Conservation (phyloP, 2,888 invertebrate species). For the Microchrysa polita region DNA sequence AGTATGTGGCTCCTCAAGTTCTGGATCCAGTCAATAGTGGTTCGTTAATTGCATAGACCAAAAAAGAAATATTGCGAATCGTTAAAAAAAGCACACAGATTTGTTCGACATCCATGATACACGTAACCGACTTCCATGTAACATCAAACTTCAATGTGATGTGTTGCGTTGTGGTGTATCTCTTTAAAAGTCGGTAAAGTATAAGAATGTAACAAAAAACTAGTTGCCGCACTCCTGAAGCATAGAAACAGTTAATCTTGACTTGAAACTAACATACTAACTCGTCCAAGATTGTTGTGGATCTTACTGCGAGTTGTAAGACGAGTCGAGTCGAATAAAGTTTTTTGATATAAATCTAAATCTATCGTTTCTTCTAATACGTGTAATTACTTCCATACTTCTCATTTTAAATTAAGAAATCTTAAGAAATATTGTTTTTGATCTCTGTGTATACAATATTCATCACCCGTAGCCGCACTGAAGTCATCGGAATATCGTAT, state of each 20-base stretch:
- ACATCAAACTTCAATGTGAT: not conserved
- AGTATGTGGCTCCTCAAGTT: too few relatives aligned
- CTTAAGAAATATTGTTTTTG: too few relatives aligned
- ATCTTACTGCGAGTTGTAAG: not conserved
- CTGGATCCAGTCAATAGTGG: too few relatives aligned
- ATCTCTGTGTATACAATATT: not conserved
- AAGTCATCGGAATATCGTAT: not conserved
- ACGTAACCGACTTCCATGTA: not conserved
- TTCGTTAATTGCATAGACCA: not conserved
- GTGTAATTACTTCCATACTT: too few relatives aligned
- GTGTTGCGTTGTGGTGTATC: not conserved
- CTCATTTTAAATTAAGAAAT: too few relatives aligned
- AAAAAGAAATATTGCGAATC: not conserved
- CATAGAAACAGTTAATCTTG: slow-evolving; percentile 25
- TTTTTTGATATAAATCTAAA: not conserved
- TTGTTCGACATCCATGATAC: too few relatives aligned
- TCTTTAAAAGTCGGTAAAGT: not conserved
- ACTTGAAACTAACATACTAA: not conserved
- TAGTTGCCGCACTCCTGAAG: slow-evolving; percentile 2
- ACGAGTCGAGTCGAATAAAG: not conserved
- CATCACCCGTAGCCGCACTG: not conserved
- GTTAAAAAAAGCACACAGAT: not conserved
- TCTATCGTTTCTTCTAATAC: too few relatives aligned
- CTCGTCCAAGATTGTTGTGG: not conserved
- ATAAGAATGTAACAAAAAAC: slow-evolving; percentile 1